Percentiles rank a stretch among this genome's conserved stretches.
These are phyloP conservation scores for Drosophila setosimentum DNA, from an alignment of 2,888 invertebrate genomes.

Conservation along the genomic window DNA sequence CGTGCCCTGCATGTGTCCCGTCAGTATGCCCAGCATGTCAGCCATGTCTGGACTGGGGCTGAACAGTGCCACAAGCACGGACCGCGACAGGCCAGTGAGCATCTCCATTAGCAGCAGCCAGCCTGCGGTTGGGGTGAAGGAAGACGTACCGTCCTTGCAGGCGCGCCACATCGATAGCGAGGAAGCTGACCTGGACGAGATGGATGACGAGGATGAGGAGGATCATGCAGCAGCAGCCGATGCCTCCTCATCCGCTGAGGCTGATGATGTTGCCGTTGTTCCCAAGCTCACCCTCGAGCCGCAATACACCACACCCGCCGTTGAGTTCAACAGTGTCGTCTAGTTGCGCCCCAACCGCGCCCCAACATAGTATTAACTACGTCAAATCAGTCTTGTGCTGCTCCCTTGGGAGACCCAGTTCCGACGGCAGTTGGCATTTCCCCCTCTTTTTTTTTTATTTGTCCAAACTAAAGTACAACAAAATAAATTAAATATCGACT, in stretches of 20 bases:
- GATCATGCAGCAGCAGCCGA: constrained; percentile 11
- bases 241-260: constrained; percentile 3
- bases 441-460: constrained; percentile 27
- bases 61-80: constrained; percentile 27
- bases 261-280: constrained; percentile 8
- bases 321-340: constrained; percentile 48
- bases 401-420: constrained; percentile 21
- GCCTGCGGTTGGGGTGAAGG: constrained; percentile 13
- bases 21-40: constrained; percentile 70
- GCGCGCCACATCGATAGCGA: constrained; percentile 51
- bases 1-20: constrained; percentile 84
- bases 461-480: constrained; percentile 9
- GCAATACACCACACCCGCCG: constrained; percentile 50
- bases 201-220: constrained; percentile 18
- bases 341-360: constrained; percentile 22
- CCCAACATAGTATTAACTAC: constrained; percentile 34
- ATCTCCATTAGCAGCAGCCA: constrained; percentile 30
- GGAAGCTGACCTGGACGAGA: constrained; percentile 33
- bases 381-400: constrained; percentile 51
- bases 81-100: constrained; percentile 35
- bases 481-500: constrained; percentile 11
- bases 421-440: constrained; percentile 32
- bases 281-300: constrained; percentile 25
- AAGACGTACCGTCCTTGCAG: constrained; percentile 42
- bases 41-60: constrained; percentile 13